A percentile compares a stretch with the other conserved stretches of the same genome.
Evolutionary conservation across 2,888 invertebrate genomes (phyloP).

Genomic region (Hyles lineata): DNA sequence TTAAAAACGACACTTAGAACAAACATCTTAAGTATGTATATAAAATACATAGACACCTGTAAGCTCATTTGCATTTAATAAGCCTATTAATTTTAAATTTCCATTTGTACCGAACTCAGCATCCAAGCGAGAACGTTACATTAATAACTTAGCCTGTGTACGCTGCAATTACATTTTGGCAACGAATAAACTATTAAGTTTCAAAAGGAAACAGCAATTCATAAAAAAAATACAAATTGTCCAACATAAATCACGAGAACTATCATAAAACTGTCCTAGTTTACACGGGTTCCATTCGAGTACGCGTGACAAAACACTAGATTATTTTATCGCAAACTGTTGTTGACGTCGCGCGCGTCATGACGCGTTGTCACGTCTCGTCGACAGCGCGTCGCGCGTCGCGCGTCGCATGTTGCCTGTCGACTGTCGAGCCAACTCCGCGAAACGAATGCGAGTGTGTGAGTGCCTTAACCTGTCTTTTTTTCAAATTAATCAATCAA

Average conservation of each 20-base stretch:
- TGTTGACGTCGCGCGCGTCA: conserved; percentile 41
- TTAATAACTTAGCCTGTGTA: too few species aligned
- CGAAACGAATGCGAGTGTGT: not conserved
- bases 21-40: too few species aligned
- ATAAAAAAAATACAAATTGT: too few species aligned
- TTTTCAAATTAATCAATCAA: conserved; percentile 18
- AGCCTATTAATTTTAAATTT: too few species aligned
- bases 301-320: conserved; percentile 37
- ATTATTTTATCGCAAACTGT: conserved; percentile 46
- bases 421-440: conserved; percentile 26
- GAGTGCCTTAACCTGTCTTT: not conserved
- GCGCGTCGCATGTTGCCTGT: conserved; percentile 26
- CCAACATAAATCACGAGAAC: not conserved
- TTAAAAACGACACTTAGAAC: too few species aligned
- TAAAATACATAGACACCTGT: too few species aligned
- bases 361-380: conserved; percentile 41
- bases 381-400: conserved; percentile 28
- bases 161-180: too few species aligned
- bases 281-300: conserved; percentile 35
- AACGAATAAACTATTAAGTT: too few species aligned
- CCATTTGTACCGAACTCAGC: too few species aligned
- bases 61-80: too few species aligned
- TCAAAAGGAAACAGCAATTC: too few species aligned
- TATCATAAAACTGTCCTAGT: conserved; percentile 34
- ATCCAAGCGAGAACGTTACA: too few species aligned